phyloP scores from a whole-genome alignment of 2,113 vertebrate species.

The Syngnathus typhle region DNA sequence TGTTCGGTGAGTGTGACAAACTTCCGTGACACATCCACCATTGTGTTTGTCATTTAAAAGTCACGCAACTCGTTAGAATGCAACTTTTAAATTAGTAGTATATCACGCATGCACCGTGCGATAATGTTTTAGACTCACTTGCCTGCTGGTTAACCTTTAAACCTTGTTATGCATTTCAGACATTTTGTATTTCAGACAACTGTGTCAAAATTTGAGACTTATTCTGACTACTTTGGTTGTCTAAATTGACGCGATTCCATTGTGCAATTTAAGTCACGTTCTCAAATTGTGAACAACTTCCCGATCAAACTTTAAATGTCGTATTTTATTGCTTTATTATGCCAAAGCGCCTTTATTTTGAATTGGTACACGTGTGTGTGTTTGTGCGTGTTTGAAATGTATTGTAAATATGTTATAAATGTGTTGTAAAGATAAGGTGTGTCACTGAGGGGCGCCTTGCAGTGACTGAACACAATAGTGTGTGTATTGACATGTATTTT shows the following conservation, averaged over 20 bases:
- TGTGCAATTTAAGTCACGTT: no score
- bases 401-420: no score
- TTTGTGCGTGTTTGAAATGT: not conserved
- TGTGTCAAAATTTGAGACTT: not conserved
- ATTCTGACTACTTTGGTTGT: no score
- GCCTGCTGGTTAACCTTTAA: not conserved
- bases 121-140: not conserved
- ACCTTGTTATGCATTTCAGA: not conserved
- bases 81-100: not conserved
- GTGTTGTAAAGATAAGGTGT: not conserved
- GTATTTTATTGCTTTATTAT: not conserved
- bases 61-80: no score
- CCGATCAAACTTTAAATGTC: not conserved
- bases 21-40: slow-evolving; percentile 18
- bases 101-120: not conserved
- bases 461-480: not conserved
- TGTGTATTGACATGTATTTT: not conserved
- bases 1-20: slow-evolving; percentile 61
- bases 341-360: not conserved
- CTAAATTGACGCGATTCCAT: no score
- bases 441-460: not conserved
- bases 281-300: not conserved
- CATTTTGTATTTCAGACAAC: not conserved
- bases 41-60: not conserved
- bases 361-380: not conserved